A percentile compares a stretch with the other conserved stretches of the same genome.
Conservation (phyloP, 2,888 invertebrate genomes). For the Luffia ferchaultella region DNA sequence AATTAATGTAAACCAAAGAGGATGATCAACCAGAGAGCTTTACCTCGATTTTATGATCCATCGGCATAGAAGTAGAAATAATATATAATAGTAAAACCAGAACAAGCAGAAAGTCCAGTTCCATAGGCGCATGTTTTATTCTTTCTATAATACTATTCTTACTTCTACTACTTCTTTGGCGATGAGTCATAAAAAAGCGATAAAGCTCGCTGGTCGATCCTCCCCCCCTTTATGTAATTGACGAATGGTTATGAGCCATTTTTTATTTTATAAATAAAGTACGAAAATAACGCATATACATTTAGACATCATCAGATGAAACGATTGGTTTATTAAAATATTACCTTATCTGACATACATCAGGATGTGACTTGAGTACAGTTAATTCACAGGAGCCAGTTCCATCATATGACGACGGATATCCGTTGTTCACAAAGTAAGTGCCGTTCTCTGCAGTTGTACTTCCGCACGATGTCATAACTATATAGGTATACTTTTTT, state of each 20-base stretch:
- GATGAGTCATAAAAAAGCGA: no score
- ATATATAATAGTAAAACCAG: no score
- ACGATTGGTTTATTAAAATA: neutral
- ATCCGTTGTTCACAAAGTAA: constrained; percentile 85
- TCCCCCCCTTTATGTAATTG: neutral
- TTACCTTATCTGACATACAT: constrained; percentile 85
- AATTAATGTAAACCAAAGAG: no score
- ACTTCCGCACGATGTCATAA: constrained; percentile 81
- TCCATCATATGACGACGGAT: constrained; percentile 76
- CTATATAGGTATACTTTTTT: constrained; percentile 39
- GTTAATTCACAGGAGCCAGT: constrained; percentile 88
- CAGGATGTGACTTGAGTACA: constrained; percentile 76
- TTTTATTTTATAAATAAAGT: neutral
- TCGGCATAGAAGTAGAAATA: no score
- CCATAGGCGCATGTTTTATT: no score
- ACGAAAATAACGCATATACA: neutral
- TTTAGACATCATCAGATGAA: neutral
- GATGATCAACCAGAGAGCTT: no score
- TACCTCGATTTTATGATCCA: no score
- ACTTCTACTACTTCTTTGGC: no score
- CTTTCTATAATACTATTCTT: no score
- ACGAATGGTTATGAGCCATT: neutral
- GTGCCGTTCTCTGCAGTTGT: constrained; percentile 83
- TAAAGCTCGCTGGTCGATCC: no score
- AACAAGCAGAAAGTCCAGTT: no score